phyloP scores from a whole-genome alignment of 2,888 invertebrate genomes.

The Papilio gigon region DNA sequence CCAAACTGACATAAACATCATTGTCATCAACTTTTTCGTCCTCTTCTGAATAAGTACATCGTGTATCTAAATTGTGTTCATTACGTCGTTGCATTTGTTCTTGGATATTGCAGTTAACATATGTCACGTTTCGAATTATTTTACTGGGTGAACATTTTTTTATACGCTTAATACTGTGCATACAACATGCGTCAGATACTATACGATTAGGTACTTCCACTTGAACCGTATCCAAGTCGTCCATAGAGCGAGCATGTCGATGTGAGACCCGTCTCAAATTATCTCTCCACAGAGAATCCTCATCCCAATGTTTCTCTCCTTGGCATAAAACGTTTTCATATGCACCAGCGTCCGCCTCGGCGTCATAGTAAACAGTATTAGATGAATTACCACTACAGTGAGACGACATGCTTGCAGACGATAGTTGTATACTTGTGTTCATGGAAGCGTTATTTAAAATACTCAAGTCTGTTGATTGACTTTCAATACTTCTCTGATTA shows the following conservation, averaged over 20 bases:
- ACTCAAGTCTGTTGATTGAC: constrained; percentile 60
- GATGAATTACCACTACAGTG: constrained; percentile 78
- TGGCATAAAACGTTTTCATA: constrained; percentile 78
- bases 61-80: constrained; percentile 53
- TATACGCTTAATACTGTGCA: constrained; percentile 75
- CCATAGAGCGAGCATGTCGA: constrained; percentile 91
- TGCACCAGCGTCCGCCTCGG: constrained; percentile 71
- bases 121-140: constrained; percentile 88
- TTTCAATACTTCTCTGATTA: constrained; percentile 56
- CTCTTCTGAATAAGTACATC: constrained; percentile 55
- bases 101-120: constrained; percentile 88
- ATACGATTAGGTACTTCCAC: constrained; percentile 56
- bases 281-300: constrained; percentile 91
- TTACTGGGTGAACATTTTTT: constrained; percentile 68
- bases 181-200: constrained; percentile 62
- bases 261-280: constrained; percentile 90
- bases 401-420: constrained; percentile 77
- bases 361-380: constrained; percentile 77
- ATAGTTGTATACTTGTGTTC: constrained; percentile 63
- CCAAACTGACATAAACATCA: constrained; percentile 80
- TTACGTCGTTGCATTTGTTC: constrained; percentile 71
- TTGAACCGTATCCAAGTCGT: constrained; percentile 86
- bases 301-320: constrained; percentile 91
- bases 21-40: constrained; percentile 72
- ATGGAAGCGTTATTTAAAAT: constrained; percentile 49